phyloP scores from a whole-genome alignment of 2,888 invertebrate species.

The Agriotes lineatus region DNA sequence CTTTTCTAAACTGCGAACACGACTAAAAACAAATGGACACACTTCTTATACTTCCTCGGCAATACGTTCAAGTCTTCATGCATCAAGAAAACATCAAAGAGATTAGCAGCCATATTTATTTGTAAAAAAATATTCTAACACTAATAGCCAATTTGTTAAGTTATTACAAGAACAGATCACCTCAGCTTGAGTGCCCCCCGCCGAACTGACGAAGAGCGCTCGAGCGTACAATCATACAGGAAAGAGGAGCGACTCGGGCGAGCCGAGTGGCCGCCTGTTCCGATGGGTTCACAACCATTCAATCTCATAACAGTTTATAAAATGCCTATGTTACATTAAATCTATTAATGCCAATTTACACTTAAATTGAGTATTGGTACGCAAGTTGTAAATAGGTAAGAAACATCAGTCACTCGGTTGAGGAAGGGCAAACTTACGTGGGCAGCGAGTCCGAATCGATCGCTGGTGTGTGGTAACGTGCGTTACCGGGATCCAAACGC shows the following conservation, averaged over 20 bases:
- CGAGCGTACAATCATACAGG: constrained; percentile 32
- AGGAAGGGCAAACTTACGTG: constrained; percentile 22
- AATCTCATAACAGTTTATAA: constrained; percentile 44
- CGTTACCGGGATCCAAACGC: constrained; percentile 2
- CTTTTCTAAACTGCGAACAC: no score
- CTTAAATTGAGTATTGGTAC: constrained; percentile 43
- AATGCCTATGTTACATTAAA: constrained; percentile 45
- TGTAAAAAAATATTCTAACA: constrained; percentile 80
- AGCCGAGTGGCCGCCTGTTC: constrained; percentile 12
- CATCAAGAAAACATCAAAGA: no score
- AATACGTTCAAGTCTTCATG: no score
- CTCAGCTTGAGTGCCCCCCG: constrained; percentile 25
- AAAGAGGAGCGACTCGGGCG: constrained; percentile 21
- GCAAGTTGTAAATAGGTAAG: constrained; percentile 38
- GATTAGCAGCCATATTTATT: constrained; percentile 70
- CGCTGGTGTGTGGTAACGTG: constrained; percentile 3
- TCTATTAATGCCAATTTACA: constrained; percentile 45
- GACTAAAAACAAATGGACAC: no score
- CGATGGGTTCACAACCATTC: constrained; percentile 42
- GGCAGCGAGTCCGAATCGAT: background rate
- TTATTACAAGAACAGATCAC: constrained; percentile 52
- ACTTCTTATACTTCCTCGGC: no score
- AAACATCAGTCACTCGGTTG: constrained; percentile 42
- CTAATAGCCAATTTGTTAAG: constrained; percentile 74
- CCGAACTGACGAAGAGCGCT: constrained; percentile 18